These are phyloP conservation scores for Lutjanus argentimaculatus DNA, from an alignment of 2,797 vertebrate species.

Conservation along the genomic window DNA sequence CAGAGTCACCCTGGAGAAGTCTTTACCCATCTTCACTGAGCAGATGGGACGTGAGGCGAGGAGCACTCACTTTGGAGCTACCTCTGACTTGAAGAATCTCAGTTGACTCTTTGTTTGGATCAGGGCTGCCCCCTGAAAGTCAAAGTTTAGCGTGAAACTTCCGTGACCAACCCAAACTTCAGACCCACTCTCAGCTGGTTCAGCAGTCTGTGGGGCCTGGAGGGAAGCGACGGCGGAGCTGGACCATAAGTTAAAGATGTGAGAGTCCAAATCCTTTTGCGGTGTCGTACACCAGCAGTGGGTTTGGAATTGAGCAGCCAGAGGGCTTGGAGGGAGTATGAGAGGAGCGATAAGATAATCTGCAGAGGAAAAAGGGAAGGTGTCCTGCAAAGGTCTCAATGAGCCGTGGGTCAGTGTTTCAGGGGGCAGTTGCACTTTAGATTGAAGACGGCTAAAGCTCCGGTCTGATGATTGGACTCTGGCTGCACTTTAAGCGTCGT, in stretches of 20 bases:
- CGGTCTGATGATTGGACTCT: constrained; percentile 40
- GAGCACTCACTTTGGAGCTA: too few species aligned
- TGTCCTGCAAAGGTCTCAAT: constrained; percentile 36
- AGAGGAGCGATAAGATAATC: constrained; percentile 54
- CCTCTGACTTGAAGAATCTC: too few species aligned
- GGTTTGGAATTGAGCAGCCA: constrained; percentile 33
- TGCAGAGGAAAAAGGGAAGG: constrained; percentile 26
- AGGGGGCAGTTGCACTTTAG: constrained; percentile 39
- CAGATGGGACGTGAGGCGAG: too few species aligned
- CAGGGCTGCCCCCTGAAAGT: fast-evolving
- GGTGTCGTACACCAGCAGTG: constrained; percentile 17
- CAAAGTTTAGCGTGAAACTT: too few species aligned
- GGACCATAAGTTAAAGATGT: constrained; percentile 29
- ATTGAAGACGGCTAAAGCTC: constrained; percentile 39
- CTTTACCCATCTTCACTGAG: too few species aligned
- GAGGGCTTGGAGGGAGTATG: constrained; percentile 13
- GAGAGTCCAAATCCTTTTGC: constrained; percentile 37
- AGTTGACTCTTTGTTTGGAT: too few species aligned
- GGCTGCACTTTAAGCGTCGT: constrained; percentile 17
- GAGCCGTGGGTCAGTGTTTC: constrained; percentile 43
- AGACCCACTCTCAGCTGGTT: too few species aligned
- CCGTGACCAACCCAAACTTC: too few species aligned
- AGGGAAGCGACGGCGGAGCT: constrained; percentile 5
- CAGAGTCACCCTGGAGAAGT: too few species aligned
- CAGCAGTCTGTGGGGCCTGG: neutral